These are phyloP conservation scores for Eumaeus atala DNA, from an alignment of 1,140 invertebrate genomes.

Conservation along the genomic window DNA sequence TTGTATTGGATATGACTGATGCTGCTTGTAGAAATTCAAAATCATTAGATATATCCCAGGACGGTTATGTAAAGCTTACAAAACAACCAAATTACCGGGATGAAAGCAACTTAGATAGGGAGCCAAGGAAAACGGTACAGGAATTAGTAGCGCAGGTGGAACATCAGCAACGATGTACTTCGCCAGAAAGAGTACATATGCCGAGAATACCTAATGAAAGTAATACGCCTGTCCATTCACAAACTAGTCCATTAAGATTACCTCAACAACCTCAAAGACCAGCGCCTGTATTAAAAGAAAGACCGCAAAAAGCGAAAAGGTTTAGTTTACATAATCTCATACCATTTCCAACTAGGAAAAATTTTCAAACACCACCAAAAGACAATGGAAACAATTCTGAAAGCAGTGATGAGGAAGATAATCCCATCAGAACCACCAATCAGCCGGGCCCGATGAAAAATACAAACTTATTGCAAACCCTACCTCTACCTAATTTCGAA, in stretches of 20 bases:
- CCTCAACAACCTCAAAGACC: conserved; percentile 62
- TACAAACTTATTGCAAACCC: conserved; percentile 69
- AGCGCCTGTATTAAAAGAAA: conserved; percentile 62
- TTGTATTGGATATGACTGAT: conserved; percentile 58
- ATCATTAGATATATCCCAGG: conserved; percentile 62
- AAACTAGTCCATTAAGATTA: conserved; percentile 50
- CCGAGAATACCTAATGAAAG: conserved; percentile 40
- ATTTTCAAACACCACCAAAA: conserved; percentile 64
- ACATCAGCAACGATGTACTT: conserved; percentile 58
- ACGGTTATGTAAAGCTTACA: conserved; percentile 66
- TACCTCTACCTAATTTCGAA: conserved; percentile 73
- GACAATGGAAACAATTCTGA: conserved; percentile 72
- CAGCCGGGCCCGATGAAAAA: conserved; percentile 74
- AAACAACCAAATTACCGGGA: conserved; percentile 52
- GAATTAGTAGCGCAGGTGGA: conserved; percentile 77
- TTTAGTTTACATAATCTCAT: conserved; percentile 72
- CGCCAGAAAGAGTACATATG: conserved; percentile 43
- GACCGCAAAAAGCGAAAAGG: conserved; percentile 67
- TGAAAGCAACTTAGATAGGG: conserved; percentile 38
- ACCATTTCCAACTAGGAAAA: conserved; percentile 69
- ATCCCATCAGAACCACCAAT: conserved; percentile 66
- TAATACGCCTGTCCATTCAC: conserved; percentile 29
- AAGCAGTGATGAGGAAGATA: conserved; percentile 76
- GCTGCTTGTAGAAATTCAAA: conserved; percentile 45
- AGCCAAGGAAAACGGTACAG: conserved; percentile 73